A percentile compares a stretch with the other conserved stretches of the same genome.
These are phyloP conservation scores for Benthosema pterotum DNA, from an alignment of 2,797 vertebrate genomes.

Conservation along the genomic window DNA sequence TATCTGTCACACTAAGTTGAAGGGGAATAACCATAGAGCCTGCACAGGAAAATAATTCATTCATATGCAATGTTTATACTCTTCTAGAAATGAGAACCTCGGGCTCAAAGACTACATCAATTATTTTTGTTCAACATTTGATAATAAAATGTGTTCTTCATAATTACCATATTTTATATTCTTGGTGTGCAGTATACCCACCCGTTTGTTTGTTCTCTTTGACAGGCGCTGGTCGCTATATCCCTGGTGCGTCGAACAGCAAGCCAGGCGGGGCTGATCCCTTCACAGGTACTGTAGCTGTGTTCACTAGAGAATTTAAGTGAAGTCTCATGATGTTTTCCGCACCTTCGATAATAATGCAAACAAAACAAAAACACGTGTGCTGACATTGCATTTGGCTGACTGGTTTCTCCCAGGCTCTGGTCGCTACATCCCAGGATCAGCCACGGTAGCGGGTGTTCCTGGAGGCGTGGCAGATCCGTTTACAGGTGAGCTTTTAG, in stretches of 20 bases:
- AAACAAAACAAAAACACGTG: too few species aligned
- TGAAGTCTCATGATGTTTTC: background rate
- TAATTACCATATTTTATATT: too few species aligned
- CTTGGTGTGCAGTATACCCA: background rate
- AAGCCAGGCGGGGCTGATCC: conserved; percentile 80
- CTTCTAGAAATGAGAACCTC: too few species aligned
- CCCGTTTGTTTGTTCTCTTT: conserved; percentile 6
- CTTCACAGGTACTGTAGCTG: conserved; percentile 89
- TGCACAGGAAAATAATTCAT: too few species aligned
- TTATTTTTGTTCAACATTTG: too few species aligned
- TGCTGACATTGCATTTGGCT: too few species aligned
- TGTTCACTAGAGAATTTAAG: background rate
- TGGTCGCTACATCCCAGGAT: conserved; percentile 82
- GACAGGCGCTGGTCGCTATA: conserved; percentile 89
- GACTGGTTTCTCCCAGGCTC: conserved; percentile 79
- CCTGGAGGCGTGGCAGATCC: conserved; percentile 72
- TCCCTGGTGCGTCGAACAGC: conserved; percentile 82
- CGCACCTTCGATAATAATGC: too few species aligned
- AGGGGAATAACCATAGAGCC: too few species aligned
- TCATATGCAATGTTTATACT: too few species aligned
- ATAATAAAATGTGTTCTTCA: too few species aligned
- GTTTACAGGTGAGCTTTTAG: conserved; percentile 72
- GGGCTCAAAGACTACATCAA: too few species aligned
- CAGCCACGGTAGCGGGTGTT: conserved; percentile 31
- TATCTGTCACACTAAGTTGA: too few species aligned